These are phyloP conservation scores for Drosophila siamana DNA, from an alignment of 2,888 invertebrate species.

Conservation along the genomic window DNA sequence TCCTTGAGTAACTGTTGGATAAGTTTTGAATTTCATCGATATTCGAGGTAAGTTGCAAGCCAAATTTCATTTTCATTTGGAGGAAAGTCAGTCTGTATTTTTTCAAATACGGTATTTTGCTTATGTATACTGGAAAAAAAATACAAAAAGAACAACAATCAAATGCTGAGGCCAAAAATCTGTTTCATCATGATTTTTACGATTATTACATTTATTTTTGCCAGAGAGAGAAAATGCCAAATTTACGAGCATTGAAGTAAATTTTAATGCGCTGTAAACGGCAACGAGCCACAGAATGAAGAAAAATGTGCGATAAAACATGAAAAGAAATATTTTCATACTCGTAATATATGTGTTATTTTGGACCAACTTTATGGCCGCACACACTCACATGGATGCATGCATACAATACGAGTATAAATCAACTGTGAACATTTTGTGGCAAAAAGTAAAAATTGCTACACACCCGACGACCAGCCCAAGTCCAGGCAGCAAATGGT, in stretches of 20 bases:
- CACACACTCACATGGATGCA: background rate
- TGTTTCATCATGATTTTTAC: conserved; percentile 63
- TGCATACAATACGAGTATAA: conserved; percentile 50
- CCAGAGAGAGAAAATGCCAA: conserved; percentile 47
- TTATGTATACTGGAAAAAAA: conserved; percentile 10
- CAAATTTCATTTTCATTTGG: conserved; percentile 4
- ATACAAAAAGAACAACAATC: conserved; percentile 30
- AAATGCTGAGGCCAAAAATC: conserved; percentile 24
- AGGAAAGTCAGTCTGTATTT: too few species aligned
- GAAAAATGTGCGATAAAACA: conserved; percentile 72
- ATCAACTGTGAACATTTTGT: conserved; percentile 69
- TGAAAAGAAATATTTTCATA: conserved; percentile 67
- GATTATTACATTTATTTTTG: conserved; percentile 65
- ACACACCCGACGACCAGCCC: conserved; percentile 16
- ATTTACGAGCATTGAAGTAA: conserved; percentile 71
- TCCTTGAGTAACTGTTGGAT: background rate
- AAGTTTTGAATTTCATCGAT: conserved; percentile 4
- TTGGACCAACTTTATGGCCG: conserved; percentile 25
- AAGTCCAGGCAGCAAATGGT: conserved; percentile 40
- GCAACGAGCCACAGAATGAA: conserved; percentile 60
- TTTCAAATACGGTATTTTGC: conserved; percentile 8
- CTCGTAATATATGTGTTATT: conserved; percentile 29
- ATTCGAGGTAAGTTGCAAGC: background rate
- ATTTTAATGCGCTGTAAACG: conserved; percentile 72
- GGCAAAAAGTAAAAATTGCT: conserved; percentile 62